Base-by-base conservation (phyloP, 2,797 vertebrate genomes). In the Pteronotus mesoamericanus region DNA sequence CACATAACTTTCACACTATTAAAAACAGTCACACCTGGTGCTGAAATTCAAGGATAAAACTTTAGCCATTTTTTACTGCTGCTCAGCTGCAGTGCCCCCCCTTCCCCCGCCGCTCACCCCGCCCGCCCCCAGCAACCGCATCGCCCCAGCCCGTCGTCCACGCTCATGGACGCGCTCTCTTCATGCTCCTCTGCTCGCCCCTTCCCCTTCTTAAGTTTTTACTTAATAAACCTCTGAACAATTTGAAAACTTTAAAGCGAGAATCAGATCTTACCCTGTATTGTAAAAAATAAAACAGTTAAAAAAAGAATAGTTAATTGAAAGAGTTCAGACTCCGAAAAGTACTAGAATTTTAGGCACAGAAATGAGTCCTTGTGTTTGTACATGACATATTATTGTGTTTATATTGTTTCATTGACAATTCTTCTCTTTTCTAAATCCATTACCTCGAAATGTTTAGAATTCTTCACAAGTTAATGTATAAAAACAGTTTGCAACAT, bases 351-450 rank as follows among this genome's bases (percentile, higher is more conserved):
- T 71, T 92, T 69, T 75, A 75, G 32, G 26, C 9, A n/a, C 34
- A 92, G 14, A 92, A 68, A 94, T 42, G 37, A 96, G 53, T 92
- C 9, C 44, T 90, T 84, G 86, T 15, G 66, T 83, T 61, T 74
- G 21, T 24, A 61, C 18, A 39, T 42, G 48, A n/a, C 14, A 91
- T 91, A 48, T 51, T 66, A 75, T 34, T 42, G 84, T 91, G 29
- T 68, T 53, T 34, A 19, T 10, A 85, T 61, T 90, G 55, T 75
- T 89, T 87, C 18, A 68, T 15, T 46, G 75, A 53, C 21, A 90
- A 68, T 61, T 77, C 64, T 90, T 79, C 44, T 71, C 51, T 88
- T 79, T 88, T 75, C 79, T 46, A 94, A 96, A 72, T 78, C 66
- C 1, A 75, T 93, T 9, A 91, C 7, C 14, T 95, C 74, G 78